These are phyloP conservation scores for Morbakka virulenta DNA, from an alignment of 30 jellyfish, hydroid and myxozoan genomes.

Conservation along the genomic window DNA sequence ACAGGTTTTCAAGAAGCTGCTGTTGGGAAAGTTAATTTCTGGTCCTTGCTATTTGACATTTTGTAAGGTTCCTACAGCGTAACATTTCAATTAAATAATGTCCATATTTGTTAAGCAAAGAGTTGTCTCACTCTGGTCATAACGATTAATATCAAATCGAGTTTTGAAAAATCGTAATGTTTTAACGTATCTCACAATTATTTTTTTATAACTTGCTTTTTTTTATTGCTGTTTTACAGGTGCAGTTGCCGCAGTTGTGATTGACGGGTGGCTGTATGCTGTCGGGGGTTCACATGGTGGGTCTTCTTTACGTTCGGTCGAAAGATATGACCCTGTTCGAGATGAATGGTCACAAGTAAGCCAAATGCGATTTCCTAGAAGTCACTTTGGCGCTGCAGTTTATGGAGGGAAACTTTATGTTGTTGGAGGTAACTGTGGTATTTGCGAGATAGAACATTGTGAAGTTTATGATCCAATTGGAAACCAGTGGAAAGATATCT, in stretches of 20 bases:
- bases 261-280: conserved; percentile 95
- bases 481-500: conserved; percentile 73
- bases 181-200: background rate
- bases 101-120: no score
- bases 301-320: conserved; percentile 74
- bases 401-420: conserved; percentile 70
- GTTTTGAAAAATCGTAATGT: no score
- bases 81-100: no score
- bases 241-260: conserved; percentile 68
- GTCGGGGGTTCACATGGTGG: conserved; percentile 90
- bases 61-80: no score
- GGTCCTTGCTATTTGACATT: no score
- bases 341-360: conserved; percentile 72
- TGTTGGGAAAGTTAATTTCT: no score
- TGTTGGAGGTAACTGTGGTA: conserved; percentile 91
- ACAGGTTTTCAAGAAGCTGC: no score
- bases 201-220: background rate
- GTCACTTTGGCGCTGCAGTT: conserved; percentile 80
- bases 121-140: no score
- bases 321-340: conserved; percentile 78
- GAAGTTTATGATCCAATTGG: conserved; percentile 71
- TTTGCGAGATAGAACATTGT: conserved; percentile 90
- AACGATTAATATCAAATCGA: no score
- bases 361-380: conserved; percentile 79
- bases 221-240: conserved; percentile 36